A percentile compares a stretch with the other conserved stretches of the same genome.
phyloP scores from a whole-genome alignment of 2,797 vertebrate genomes.

The Myripristis jacobus region DNA sequence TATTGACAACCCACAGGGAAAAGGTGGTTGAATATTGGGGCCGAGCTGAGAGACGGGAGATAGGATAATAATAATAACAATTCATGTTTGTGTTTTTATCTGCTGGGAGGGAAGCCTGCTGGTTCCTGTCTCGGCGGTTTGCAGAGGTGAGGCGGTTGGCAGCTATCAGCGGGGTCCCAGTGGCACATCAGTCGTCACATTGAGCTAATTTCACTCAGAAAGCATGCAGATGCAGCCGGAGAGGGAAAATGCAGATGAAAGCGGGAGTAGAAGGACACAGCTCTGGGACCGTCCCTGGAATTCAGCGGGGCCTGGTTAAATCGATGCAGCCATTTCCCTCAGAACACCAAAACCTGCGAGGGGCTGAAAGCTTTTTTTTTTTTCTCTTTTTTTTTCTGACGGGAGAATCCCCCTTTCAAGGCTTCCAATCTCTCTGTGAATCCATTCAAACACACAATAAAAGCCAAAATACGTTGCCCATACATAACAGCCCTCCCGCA shows the following conservation, averaged over 20 bases:
- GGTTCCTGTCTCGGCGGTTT: conserved; percentile 59
- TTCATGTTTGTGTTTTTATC: conserved; percentile 76
- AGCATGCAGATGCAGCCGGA: conserved; percentile 67
- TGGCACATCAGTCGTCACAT: conserved; percentile 65
- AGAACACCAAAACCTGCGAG: conserved; percentile 64
- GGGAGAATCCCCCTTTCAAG: conserved; percentile 67
- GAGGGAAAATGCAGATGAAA: conserved; percentile 74
- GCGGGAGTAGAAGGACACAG: conserved; percentile 61
- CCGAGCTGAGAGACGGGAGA: conserved; percentile 57
- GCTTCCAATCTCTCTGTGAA: conserved; percentile 60
- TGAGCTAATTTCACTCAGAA: conserved; percentile 76
- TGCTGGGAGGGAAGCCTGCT: conserved; percentile 69
- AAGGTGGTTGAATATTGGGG: conserved; percentile 53
- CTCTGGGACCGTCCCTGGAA: conserved; percentile 62
- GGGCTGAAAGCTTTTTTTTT: conserved; percentile 63
- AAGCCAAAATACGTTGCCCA: conserved; percentile 63
- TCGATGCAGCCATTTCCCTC: conserved; percentile 60
- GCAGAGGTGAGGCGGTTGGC: conserved; percentile 60
- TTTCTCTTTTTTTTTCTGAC: conserved; percentile 59
- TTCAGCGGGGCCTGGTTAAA: conserved; percentile 65
- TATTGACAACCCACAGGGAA: conserved; percentile 63
- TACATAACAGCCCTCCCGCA: conserved; percentile 52
- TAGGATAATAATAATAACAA: conserved; percentile 73
- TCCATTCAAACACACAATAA: conserved; percentile 75
- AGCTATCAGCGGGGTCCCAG: conserved; percentile 69